phyloP scores from a whole-genome alignment of 1,140 invertebrate genomes.

The Pinna nobilis region DNA sequence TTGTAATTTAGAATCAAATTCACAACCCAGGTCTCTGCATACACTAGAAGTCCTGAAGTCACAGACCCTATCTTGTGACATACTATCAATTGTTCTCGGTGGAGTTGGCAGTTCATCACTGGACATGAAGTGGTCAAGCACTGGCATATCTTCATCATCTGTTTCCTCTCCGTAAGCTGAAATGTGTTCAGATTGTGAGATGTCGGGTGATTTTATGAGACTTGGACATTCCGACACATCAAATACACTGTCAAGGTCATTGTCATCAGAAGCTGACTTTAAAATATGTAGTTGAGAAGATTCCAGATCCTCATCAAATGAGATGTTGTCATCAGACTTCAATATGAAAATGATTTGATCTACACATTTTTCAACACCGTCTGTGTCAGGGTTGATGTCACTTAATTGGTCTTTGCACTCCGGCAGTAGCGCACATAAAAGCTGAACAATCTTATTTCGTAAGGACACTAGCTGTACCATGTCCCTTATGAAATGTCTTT shows the following conservation, averaged over 20 bases:
- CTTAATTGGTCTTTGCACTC: conserved; percentile 19
- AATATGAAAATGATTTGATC: conserved; percentile 36
- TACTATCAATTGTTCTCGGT: too few species aligned
- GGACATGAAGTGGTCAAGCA: too few species aligned
- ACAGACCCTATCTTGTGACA: too few species aligned
- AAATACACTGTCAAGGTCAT: background rate
- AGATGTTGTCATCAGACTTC: background rate
- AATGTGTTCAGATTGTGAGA: too few species aligned
- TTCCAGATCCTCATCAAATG: background rate
- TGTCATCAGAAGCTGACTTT: background rate
- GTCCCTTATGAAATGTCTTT: conserved; percentile 41
- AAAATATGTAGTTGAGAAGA: background rate
- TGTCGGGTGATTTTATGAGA: background rate
- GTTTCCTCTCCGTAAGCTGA: too few species aligned
- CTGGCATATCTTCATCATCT: too few species aligned
- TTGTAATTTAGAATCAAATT: too few species aligned
- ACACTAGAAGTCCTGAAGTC: too few species aligned
- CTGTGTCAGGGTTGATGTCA: conserved; percentile 32
- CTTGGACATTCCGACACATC: background rate
- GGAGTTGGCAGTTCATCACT: too few species aligned
- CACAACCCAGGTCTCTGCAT: too few species aligned
- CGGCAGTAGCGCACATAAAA: conserved; percentile 28
- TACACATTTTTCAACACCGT: conserved; percentile 32
- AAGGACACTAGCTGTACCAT: conserved; percentile 41
- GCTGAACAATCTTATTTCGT: conserved; percentile 38